phyloP scores from a whole-genome alignment of 2,888 invertebrate genomes.

The Onthophagus sagittarius region DNA sequence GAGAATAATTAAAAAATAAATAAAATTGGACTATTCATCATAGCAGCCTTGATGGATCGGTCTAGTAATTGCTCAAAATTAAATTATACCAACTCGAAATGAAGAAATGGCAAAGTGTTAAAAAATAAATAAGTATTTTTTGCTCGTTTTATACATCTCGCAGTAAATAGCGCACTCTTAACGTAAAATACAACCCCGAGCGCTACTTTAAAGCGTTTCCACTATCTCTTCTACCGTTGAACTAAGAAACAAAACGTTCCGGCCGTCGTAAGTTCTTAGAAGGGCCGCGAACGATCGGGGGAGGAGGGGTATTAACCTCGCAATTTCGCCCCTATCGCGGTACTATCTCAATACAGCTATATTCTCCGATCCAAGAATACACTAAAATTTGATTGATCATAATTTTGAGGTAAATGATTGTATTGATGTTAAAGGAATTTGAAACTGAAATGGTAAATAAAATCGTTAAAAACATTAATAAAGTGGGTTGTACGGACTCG shows the following conservation, averaged over 20 bases:
- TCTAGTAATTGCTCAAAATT: conserved; percentile 8
- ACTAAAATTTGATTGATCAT: neutral
- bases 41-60: conserved; percentile 4
- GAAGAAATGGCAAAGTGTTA: too few relatives aligned
- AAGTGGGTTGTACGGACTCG: neutral
- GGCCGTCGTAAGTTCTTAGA: neutral
- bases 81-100: conserved; percentile 1
- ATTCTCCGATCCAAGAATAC: neutral
- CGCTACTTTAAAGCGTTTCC: neutral
- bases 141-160: neutral
- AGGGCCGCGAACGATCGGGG: neutral
- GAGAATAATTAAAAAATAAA: conserved; percentile 12
- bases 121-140: too few relatives aligned
- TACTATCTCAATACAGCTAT: neutral
- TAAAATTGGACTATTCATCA: conserved; percentile 14
- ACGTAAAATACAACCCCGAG: neutral
- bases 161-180: neutral
- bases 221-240: neutral
- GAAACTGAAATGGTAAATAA: neutral
- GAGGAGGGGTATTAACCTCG: neutral
- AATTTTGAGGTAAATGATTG: neutral
- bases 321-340: neutral
- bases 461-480: neutral
- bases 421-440: neutral
- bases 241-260: neutral